Evolutionary conservation across 2,797 vertebrate species (phyloP).

Genomic region (Allobates femoralis): DNA sequence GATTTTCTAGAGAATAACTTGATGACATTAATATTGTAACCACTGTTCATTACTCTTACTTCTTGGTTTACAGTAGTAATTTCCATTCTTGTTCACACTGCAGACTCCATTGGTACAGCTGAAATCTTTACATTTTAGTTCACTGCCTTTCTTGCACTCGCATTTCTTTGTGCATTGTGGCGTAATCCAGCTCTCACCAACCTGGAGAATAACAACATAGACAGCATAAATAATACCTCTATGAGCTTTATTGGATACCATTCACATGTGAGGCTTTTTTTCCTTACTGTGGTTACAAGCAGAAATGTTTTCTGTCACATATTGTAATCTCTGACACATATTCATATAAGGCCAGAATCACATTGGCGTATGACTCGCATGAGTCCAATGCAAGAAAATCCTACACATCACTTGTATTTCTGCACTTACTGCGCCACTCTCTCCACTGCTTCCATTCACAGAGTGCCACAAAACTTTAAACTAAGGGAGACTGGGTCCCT

Average conservation of each 20-base stretch:
- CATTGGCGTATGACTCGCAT: no score
- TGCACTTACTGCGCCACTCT: no score
- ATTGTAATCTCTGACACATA: not conserved
- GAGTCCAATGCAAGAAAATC: no score
- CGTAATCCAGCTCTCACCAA: conserved; percentile 79
- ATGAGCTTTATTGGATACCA: not conserved
- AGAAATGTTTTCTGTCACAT: not conserved
- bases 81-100: conserved; percentile 71
- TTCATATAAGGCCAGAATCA: no score
- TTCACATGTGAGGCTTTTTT: not conserved
- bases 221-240: not conserved
- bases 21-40: not conserved
- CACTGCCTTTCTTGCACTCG: conserved; percentile 73
- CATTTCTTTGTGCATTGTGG: conserved; percentile 77
- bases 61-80: conserved; percentile 78
- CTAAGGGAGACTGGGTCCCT: no score
- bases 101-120: conserved; percentile 75
- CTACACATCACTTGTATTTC: no score
- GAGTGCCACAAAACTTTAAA: no score
- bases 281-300: not conserved
- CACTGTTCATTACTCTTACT: conserved; percentile 60
- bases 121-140: conserved; percentile 71
- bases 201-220: conserved; percentile 66
- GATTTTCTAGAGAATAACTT: not conserved
- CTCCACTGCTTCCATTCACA: no score